phyloP scores from a whole-genome alignment of 2,113 vertebrate species.

The Synchiropus splendidus region DNA sequence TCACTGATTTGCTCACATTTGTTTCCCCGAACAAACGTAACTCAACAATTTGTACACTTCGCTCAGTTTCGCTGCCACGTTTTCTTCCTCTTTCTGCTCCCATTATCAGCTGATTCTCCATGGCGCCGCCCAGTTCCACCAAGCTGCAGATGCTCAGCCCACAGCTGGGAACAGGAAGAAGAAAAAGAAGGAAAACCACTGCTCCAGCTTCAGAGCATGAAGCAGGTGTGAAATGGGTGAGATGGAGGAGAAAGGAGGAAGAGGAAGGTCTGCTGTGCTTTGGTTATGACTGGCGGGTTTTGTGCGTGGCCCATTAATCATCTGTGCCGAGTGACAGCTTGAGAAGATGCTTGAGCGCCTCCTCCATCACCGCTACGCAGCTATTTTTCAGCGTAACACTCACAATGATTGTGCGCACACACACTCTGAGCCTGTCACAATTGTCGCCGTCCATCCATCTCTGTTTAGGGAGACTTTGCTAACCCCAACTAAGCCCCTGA shows the following conservation, averaged over 20 bases:
- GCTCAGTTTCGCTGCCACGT: conserved; percentile 19
- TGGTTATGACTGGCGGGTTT: conserved; percentile 30
- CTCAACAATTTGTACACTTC: conserved; percentile 23
- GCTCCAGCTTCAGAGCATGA: conserved; percentile 9
- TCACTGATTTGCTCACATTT: conserved; percentile 33
- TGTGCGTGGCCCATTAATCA: conserved; percentile 60
- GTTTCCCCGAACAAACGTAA: conserved; percentile 26
- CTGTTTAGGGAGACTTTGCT: no score
- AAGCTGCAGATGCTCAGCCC: conserved; percentile 26
- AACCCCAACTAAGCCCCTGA: no score
- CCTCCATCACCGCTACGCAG: no score
- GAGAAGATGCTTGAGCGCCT: no score
- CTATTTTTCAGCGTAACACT: neutral
- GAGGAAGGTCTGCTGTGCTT: conserved; percentile 17
- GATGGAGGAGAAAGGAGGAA: conserved; percentile 6
- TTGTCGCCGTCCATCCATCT: no score
- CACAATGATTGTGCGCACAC: conserved; percentile 3
- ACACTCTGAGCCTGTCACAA: neutral
- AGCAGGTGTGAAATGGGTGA: conserved; percentile 57
- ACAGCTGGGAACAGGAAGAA: conserved; percentile 1
- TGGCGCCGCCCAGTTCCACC: conserved; percentile 30
- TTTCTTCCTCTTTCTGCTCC: conserved; percentile 26
- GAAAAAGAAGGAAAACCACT: conserved; percentile 5
- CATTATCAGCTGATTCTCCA: conserved; percentile 28
- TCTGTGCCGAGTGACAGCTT: conserved; percentile 33